Base-by-base conservation (phyloP, 2,888 invertebrate species). In the Orthosia gothica region DNA sequence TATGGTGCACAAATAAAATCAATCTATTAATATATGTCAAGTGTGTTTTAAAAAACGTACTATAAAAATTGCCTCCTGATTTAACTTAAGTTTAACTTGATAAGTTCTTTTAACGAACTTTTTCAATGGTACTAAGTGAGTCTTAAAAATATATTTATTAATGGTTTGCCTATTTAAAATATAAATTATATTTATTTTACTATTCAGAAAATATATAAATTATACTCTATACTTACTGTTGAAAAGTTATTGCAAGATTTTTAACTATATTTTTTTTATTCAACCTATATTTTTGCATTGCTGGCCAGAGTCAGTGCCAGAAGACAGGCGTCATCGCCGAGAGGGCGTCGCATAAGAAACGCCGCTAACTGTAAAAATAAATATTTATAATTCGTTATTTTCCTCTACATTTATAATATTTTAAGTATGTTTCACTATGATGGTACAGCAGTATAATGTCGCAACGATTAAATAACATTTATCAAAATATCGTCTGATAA, bases 1-100 rank as follows among this genome's bases (percentile, higher is more conserved):
- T 79, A 81, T 67, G 79, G 66, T 82, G 88, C 87, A 88, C 87
- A 88, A 88, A 88, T 77, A 79, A 80, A 84, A 82, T 74, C 65
- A 66, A 59, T 70, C n/a, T 73, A 68, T 65, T 72, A 74, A 47
- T 55, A 15, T 72, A 71, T 70, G 74, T 72, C 15, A 69, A 62
- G 58, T 81, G 67, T 78, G 71, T 82, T 85, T 81, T 74, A 23
- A 45, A 73, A 79, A 80, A 82, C 72, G 40, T 86, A 69, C 76
- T 75, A 40, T 71, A 55, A 76, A 81, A 79, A 47, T 68, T 86
- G 79, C 75, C 84, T 87, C 52, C 54, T 77, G 47, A 76, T 54
- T 52, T 20, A 64, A 55, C 13, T 23, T 61, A 50, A 47, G 69
- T 65, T 47, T 45, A 62, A 26, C 49, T 61, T 61, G n/a, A 40